Evolutionary conservation across 2,888 invertebrate species (phyloP), one percentile per base, ranked within the genome.

Genomic region (Epinotia demarniana): DNA sequence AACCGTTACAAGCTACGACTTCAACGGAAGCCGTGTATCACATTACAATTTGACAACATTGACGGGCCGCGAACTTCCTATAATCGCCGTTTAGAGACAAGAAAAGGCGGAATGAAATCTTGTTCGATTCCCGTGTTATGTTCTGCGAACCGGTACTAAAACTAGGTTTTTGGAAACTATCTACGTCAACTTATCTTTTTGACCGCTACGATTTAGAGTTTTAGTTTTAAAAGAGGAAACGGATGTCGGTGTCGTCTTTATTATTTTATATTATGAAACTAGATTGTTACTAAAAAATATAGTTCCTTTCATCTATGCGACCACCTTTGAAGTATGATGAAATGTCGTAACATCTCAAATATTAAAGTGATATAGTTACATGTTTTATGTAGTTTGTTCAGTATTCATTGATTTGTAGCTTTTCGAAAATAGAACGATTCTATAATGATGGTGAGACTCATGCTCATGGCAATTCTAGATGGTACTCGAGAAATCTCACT

Each of bases 221-320:
- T 23, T 60, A 68, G 6, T 84, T 81, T 82, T 85, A 86, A 87
- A 88, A 89, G 85, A 90, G 92, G 92, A 92, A 92, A 83, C 92
- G 92, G 92, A 92, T 90, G 91, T 84, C 88, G 88, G 88, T 88
- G 89, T 91, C 89, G 87, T 84, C 85, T 88, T 90, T 92, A 79
- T 91, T 91, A 91, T 88, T 92, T 89, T 92, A 91, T 89, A 90
- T 89, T 91, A 84, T 85, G 85, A 88, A 85, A 87, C 84, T 81
- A 81, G 83, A 84, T 86, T 86, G 87, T 84, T 84, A 85, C 83
- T 87, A 90, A 91, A 91, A 92, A 92, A 91, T 91, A 90, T 86
- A 85, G 82, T 85, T 84, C 89, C 85, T 92, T 92, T 92, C 91
- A 92, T 91, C 90, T 92, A 85, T 79, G 78, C 81, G 83, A 80